A percentile compares a stretch with the other conserved stretches of the same genome.
Evolutionary conservation across 2,888 invertebrate genomes (phyloP).

Genomic region (Epinotia demarniana): DNA sequence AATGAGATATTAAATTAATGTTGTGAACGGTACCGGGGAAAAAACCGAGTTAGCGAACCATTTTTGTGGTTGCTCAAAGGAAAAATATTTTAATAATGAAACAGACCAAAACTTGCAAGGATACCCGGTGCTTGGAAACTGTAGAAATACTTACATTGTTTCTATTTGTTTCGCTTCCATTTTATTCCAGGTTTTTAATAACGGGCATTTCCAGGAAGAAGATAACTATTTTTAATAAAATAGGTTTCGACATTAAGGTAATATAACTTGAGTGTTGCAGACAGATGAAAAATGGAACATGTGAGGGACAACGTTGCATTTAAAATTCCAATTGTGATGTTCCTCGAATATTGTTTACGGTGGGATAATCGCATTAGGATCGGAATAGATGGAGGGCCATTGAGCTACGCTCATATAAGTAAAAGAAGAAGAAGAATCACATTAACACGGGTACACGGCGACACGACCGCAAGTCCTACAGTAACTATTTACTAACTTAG

Average conservation of each 20-base stretch:
- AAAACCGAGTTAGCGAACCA: background rate
- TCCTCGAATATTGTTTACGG: too few relatives aligned
- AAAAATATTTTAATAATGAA: conserved; percentile 13
- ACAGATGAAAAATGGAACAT: background rate
- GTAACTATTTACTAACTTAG: too few relatives aligned
- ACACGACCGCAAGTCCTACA: too few relatives aligned
- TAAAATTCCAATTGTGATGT: too few relatives aligned
- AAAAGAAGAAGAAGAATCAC: too few relatives aligned
- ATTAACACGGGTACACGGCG: too few relatives aligned
- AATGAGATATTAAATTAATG: background rate
- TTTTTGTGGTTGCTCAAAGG: conserved; percentile 12
- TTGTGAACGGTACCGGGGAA: background rate
- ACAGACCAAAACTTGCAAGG: conserved; percentile 5
- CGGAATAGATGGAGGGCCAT: too few relatives aligned
- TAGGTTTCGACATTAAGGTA: background rate
- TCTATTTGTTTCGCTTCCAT: conserved; percentile 8
- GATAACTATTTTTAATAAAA: background rate
- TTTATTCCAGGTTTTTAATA: conserved; percentile 22
- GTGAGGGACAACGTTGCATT: too few relatives aligned
- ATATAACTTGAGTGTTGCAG: background rate
- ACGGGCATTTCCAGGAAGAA: conserved; percentile 5
- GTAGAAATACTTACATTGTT: conserved; percentile 21
- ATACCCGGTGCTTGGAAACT: conserved; percentile 4
- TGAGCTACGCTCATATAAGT: too few relatives aligned
- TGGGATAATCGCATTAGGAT: too few relatives aligned